These are phyloP conservation scores for Emmelina monodactyla DNA, from an alignment of 2,888 invertebrate species.

Conservation along the genomic window DNA sequence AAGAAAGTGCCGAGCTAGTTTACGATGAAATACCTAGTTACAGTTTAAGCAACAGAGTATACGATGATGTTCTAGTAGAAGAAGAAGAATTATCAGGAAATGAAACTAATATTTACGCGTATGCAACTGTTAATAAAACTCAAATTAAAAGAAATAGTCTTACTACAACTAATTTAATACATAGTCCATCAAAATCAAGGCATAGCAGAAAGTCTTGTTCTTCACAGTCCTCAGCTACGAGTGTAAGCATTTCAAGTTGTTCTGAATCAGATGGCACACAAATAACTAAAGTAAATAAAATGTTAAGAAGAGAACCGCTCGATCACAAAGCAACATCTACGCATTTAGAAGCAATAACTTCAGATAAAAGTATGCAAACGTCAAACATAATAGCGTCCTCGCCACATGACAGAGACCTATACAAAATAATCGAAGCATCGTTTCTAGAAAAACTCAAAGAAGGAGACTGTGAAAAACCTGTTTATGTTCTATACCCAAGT, in stretches of 20 bases:
- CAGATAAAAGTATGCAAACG: slow-evolving; percentile 81
- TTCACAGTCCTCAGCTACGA: slow-evolving; percentile 58
- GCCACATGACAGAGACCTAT: slow-evolving; percentile 52
- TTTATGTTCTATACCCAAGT: slow-evolving; percentile 90
- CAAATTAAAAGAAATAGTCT: slow-evolving; percentile 53
- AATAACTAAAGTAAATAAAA: slow-evolving; percentile 52
- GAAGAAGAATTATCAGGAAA: slow-evolving; percentile 55
- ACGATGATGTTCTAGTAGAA: slow-evolving; percentile 53
- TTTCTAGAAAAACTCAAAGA: slow-evolving; percentile 74
- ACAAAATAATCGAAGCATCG: slow-evolving; percentile 73
- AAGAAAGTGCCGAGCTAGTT: slow-evolving; percentile 44
- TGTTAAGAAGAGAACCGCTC: slow-evolving; percentile 39
- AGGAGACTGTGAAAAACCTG: slow-evolving; percentile 75
- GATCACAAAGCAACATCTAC: slow-evolving; percentile 59
- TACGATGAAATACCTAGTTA: slow-evolving; percentile 48
- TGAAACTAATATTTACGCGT: slow-evolving; percentile 50
- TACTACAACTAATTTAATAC: slow-evolving; percentile 53
- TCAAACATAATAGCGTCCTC: slow-evolving; percentile 55
- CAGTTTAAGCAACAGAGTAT: slow-evolving; percentile 42
- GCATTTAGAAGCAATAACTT: slow-evolving; percentile 62
- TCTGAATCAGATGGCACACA: slow-evolving; percentile 64
- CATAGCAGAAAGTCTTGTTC: slow-evolving; percentile 48
- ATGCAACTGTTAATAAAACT: slow-evolving; percentile 57
- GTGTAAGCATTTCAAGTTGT: slow-evolving; percentile 62
- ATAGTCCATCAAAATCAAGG: slow-evolving; percentile 45